Percentiles rank a stretch among this genome's conserved stretches.
These are phyloP conservation scores for Drosophila borealis DNA, from an alignment of 2,888 invertebrate species.

Conservation along the genomic window DNA sequence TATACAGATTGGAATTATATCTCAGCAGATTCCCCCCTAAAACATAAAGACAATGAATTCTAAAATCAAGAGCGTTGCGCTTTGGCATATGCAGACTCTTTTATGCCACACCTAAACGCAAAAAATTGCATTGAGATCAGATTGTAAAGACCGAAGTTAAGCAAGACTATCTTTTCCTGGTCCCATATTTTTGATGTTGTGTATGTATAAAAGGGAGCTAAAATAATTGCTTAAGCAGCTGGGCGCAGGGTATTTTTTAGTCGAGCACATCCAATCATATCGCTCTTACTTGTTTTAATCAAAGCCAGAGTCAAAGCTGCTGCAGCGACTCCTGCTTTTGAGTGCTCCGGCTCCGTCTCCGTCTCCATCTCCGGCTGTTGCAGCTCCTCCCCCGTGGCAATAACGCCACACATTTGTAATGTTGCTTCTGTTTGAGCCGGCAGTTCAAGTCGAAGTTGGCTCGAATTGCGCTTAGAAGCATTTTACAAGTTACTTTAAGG, in stretches of 20 bases:
- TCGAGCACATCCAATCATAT: not conserved
- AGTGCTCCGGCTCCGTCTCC: constrained; percentile 1
- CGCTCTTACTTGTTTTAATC: constrained; percentile 59
- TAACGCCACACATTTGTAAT: constrained; percentile 84
- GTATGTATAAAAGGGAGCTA: no score
- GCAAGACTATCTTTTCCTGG: no score
- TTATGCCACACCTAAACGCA: no score
- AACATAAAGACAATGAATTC: no score
- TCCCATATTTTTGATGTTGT: no score
- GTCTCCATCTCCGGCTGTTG: constrained; percentile 17
- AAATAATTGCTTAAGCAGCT: not conserved
- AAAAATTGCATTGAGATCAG: no score
- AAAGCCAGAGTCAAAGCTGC: constrained; percentile 48
- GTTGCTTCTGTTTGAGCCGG: constrained; percentile 81
- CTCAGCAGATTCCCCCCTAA: no score
- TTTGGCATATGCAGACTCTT: no score
- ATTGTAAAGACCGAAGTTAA: no score
- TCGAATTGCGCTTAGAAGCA: constrained; percentile 59
- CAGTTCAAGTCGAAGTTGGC: constrained; percentile 43
- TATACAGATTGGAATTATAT: no score
- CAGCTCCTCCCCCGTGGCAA: constrained; percentile 80
- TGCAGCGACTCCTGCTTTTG: constrained; percentile 17
- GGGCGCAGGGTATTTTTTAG: not conserved
- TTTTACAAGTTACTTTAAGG: constrained; percentile 81
- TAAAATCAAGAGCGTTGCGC: no score